Percentiles rank a stretch among this genome's conserved stretches.
phyloP scores from a whole-genome alignment of 2,113 vertebrate species.

The Archocentrus centrarchus region DNA sequence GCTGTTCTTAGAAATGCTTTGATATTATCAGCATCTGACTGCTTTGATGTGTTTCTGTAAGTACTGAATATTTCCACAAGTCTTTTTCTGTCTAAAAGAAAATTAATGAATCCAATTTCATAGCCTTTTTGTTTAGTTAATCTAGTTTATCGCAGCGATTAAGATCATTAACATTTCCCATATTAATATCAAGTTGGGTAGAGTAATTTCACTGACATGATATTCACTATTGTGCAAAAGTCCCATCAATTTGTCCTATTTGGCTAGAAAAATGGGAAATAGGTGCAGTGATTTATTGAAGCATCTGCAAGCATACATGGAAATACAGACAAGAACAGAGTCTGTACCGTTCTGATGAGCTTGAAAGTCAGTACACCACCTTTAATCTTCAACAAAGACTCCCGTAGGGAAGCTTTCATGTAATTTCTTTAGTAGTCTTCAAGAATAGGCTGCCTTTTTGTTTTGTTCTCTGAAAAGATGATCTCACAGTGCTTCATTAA shows the following conservation, averaged over 20 bases:
- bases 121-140: neutral
- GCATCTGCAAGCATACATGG: neutral
- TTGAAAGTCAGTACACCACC: neutral
- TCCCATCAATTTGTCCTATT: neutral
- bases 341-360: neutral
- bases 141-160: neutral
- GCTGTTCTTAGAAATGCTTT: neutral
- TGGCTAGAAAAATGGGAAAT: neutral
- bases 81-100: neutral
- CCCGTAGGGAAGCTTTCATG: too few relatives aligned
- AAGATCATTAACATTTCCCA: neutral
- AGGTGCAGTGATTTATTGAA: neutral
- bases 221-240: neutral
- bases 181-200: neutral
- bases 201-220: neutral
- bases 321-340: neutral
- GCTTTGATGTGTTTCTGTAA: neutral
- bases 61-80: neutral
- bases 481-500: too few relatives aligned
- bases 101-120: neutral
- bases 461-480: too few relatives aligned
- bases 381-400: too few relatives aligned
- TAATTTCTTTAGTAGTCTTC: too few relatives aligned
- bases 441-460: too few relatives aligned
- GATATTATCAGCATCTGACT: neutral